Base-by-base conservation (phyloP, 2,113 vertebrate genomes). In the Fulmarus glacialis region DNA sequence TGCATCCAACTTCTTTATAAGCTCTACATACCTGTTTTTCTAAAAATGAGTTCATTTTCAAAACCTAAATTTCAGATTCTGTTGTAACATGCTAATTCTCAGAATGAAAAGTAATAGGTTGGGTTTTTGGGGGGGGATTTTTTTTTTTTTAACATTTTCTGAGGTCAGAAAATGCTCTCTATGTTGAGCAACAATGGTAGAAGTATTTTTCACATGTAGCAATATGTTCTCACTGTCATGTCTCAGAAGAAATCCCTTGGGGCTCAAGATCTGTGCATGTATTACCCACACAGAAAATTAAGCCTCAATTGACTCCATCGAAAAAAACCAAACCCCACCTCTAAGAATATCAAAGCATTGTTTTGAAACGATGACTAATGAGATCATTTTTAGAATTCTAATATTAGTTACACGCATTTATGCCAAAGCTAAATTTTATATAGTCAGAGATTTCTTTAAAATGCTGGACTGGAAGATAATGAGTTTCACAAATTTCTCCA, bases 341-440 rank as follows among this genome's bases (percentile, higher is more conserved):
- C 73, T 55, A 93, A 43, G 53, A 68, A 60, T 58, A 91, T 60
- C 36, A 38, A 58, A 91, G 72, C 83, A 93, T 93, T 83, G 66
- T 90, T 96, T 95, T 83, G 45, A 75, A 95, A 80, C 2, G 1
- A 58, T 60, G 45, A 87, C 52, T 96, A 86, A 90, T 12, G 8
- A 90, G 52, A 73, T 70, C 52, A 67, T 84, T 96, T 87, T 80
- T 87, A n/a, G 63, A 87, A 73, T 81, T 73, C 84, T 95, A 96
- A 62, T 72, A 95, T 84, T 95, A 91, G 83, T 93, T 56, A 82
- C 32, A 85, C 53, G 70, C 53, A 42, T 73, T 52, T 70, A 56
- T 66, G 38, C 62, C 48, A 85, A 70, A 73, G 67, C 18, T 93
- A 55, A 77, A 80, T 91, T 73, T 77, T 24, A 82, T 93, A 43